phyloP scores from a whole-genome alignment of 1,140 invertebrate species.

The Diorhabda carinulata region DNA sequence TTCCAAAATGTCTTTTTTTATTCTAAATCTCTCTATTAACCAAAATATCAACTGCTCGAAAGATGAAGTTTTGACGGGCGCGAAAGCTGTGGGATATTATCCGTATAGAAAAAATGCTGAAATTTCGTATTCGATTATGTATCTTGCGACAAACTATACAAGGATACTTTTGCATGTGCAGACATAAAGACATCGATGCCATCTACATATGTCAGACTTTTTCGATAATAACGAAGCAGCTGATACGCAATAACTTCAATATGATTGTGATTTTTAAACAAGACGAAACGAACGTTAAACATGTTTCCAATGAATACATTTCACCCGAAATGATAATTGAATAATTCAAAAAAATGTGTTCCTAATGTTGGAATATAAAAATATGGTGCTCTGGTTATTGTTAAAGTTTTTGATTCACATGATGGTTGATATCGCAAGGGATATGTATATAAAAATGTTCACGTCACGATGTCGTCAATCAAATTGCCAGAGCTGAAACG shows the following conservation, averaged over 20 bases:
- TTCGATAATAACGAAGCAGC: slow-evolving; percentile 46
- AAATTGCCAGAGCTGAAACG: slow-evolving; percentile 14
- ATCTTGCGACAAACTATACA: slow-evolving; percentile 43
- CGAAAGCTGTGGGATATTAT: slow-evolving; percentile 31
- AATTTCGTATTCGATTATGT: slow-evolving; percentile 45
- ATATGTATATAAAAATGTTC: slow-evolving; percentile 28
- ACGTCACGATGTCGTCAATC: neutral
- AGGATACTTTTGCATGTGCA: slow-evolving; percentile 45
- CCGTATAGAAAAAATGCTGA: too few species aligned
- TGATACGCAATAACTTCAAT: slow-evolving; percentile 47
- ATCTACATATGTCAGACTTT: slow-evolving; percentile 47
- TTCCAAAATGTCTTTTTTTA: slow-evolving; percentile 34
- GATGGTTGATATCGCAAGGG: slow-evolving; percentile 28
- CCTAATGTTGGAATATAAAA: slow-evolving; percentile 37
- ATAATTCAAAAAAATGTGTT: neutral
- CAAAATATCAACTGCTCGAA: slow-evolving; percentile 30
- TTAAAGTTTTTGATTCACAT: slow-evolving; percentile 2
- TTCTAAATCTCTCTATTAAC: slow-evolving; percentile 33
- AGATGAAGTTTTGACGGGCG: slow-evolving; percentile 16
- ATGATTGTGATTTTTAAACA: slow-evolving; percentile 13
- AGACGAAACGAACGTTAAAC: slow-evolving; percentile 48
- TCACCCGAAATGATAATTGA: slow-evolving; percentile 42
- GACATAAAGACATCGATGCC: slow-evolving; percentile 38
- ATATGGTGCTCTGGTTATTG: slow-evolving; percentile 40
- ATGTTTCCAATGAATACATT: slow-evolving; percentile 48